phyloP scores from a whole-genome alignment of 2,797 vertebrate species.

The Danio kyathit region DNA sequence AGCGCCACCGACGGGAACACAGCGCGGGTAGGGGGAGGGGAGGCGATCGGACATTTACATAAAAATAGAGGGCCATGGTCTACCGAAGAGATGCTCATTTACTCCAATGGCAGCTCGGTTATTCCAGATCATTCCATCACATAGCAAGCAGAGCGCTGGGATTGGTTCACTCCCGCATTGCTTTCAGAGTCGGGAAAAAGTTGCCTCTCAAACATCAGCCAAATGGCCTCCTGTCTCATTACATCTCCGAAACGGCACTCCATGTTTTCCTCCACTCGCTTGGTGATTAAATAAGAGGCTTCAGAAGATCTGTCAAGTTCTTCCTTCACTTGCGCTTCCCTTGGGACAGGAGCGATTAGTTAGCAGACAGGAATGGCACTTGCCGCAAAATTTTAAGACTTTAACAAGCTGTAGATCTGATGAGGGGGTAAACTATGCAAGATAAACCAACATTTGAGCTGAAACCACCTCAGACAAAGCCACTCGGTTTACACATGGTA shows the following conservation, averaged over 20 bases:
- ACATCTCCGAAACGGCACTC: constrained; percentile 28
- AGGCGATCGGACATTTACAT: constrained; percentile 76
- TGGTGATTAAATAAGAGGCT: constrained; percentile 71
- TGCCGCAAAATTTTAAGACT: constrained; percentile 81
- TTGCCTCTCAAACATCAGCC: constrained; percentile 55
- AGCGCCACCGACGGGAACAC: constrained; percentile 41
- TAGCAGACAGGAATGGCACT: constrained; percentile 77
- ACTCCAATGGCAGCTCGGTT: constrained; percentile 67
- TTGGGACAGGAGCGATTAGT: constrained; percentile 76
- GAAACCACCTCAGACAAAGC: background rate
- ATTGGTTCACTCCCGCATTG: constrained; percentile 64
- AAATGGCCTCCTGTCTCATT: constrained; percentile 25
- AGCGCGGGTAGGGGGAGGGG: constrained; percentile 47
- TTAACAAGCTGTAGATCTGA: constrained; percentile 80
- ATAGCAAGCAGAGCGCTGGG: constrained; percentile 69
- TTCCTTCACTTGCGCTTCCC: constrained; percentile 59
- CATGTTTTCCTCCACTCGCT: constrained; percentile 9
- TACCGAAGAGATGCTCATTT: constrained; percentile 65
- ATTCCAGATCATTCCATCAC: constrained; percentile 70
- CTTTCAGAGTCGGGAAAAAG: constrained; percentile 58
- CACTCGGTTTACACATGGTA: background rate
- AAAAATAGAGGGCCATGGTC: constrained; percentile 70
- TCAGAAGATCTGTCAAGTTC: constrained; percentile 76
- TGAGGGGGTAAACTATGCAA: constrained; percentile 55
- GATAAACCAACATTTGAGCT: background rate